A percentile compares a stretch with the other conserved stretches of the same genome.
Conservation (phyloP, 2,888 invertebrate species). For the Lepidochrysops patricia region DNA sequence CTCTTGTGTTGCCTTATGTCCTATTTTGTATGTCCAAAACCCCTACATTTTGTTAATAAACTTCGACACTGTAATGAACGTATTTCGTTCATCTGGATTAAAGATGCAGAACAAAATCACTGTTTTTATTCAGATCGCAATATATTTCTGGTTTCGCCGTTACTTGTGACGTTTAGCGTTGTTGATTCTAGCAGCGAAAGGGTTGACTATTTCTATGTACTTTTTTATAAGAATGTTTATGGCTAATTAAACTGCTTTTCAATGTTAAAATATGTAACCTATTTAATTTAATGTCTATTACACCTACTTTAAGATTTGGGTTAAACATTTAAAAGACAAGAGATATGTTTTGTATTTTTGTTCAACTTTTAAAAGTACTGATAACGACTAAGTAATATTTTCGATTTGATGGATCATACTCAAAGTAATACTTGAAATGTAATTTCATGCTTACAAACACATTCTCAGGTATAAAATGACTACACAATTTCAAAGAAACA, state of each 20-base stretch:
- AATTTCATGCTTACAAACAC: not conserved
- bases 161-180: not conserved
- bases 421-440: not conserved
- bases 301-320: not conserved
- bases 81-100: too few species aligned
- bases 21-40: too few species aligned
- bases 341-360: not conserved
- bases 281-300: not conserved
- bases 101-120: too few species aligned
- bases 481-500: conserved; percentile 39
- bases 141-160: not conserved
- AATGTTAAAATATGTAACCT: not conserved
- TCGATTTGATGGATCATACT: not conserved
- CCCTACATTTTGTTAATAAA: too few species aligned
- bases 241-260: not conserved
- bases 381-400: not conserved
- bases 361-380: not conserved
- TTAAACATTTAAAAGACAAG: not conserved
- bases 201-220: not conserved
- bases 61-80: too few species aligned
- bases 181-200: conserved; percentile 5
- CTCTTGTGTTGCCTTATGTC: too few species aligned
- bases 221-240: not conserved
- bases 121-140: too few species aligned
- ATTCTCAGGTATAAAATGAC: conserved; percentile 20